Evolutionary conservation across 2,888 invertebrate species (phyloP).

Genomic region (Cataglyphis cursor): DNA sequence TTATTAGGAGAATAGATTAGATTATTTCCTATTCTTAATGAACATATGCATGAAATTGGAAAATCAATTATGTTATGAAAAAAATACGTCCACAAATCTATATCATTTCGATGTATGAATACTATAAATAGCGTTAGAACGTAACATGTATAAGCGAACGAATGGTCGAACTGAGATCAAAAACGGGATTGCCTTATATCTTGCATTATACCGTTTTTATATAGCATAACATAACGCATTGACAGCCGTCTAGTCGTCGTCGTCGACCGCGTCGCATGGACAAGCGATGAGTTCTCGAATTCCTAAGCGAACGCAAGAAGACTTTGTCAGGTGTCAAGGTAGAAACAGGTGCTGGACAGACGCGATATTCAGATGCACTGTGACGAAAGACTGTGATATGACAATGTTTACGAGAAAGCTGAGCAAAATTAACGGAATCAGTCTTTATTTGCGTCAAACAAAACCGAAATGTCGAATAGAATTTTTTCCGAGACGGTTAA

Average conservation of each 20-base stretch:
- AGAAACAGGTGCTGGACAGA: conserved; percentile 74
- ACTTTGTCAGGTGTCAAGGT: conserved; percentile 71
- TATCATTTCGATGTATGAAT: background rate
- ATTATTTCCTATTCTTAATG: background rate
- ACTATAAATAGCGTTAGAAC: background rate
- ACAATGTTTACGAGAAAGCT: conserved; percentile 59
- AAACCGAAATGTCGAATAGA: background rate
- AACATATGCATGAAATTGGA: background rate
- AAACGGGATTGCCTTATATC: conserved; percentile 43
- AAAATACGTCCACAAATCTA: background rate
- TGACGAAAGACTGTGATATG: conserved; percentile 66
- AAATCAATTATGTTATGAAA: background rate
- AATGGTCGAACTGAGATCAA: conserved; percentile 1
- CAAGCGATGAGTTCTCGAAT: conserved; percentile 57
- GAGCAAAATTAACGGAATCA: conserved; percentile 58
- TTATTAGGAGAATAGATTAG: background rate
- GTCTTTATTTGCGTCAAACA: conserved; percentile 41
- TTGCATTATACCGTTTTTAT: conserved; percentile 43
- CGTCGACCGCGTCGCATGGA: conserved; percentile 38
- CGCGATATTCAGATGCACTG: conserved; percentile 68
- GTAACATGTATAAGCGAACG: background rate
- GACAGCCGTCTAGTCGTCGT: background rate
- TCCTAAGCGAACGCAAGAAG: conserved; percentile 60
- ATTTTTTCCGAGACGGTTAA: background rate
- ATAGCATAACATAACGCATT: conserved; percentile 30